phyloP scores from a whole-genome alignment of 2,888 invertebrate species.

The Polymixis lichenea region DNA sequence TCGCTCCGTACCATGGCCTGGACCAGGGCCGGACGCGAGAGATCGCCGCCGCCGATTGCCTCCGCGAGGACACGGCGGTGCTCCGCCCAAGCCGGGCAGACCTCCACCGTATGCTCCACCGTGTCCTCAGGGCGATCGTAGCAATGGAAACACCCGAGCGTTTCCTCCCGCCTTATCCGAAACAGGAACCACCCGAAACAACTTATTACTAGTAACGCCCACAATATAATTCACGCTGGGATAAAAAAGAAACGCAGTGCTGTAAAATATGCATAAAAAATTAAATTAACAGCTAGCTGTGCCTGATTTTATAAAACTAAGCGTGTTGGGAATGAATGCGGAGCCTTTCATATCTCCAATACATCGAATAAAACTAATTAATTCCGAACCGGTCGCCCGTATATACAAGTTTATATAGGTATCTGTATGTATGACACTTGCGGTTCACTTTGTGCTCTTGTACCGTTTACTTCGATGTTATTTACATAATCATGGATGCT shows the following conservation, averaged over 20 bases:
- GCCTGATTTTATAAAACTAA: constrained; percentile 48
- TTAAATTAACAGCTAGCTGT: constrained; percentile 49
- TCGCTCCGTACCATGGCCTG: too few species aligned
- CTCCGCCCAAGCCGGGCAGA: too few species aligned
- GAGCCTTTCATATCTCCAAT: constrained; percentile 61
- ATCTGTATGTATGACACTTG: background rate
- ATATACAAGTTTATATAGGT: constrained; percentile 10
- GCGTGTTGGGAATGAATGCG: constrained; percentile 47
- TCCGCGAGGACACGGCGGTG: too few species aligned
- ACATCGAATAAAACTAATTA: constrained; percentile 53
- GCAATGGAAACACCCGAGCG: too few species aligned
- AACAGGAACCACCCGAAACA: too few species aligned
- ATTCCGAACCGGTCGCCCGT: background rate
- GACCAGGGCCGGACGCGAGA: too few species aligned
- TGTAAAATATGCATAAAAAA: constrained; percentile 57
- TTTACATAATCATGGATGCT: background rate
- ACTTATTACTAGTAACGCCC: background rate
- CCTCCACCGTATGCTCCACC: too few species aligned
- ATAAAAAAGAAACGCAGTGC: constrained; percentile 32
- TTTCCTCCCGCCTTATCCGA: too few species aligned
- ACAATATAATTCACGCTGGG: constrained; percentile 14
- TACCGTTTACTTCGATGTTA: background rate
- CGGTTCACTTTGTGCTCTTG: constrained; percentile 7
- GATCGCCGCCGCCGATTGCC: too few species aligned
- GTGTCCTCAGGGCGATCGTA: too few species aligned